Conservation (phyloP, 2,888 invertebrate species). For the Philonicus albiceps region DNA sequence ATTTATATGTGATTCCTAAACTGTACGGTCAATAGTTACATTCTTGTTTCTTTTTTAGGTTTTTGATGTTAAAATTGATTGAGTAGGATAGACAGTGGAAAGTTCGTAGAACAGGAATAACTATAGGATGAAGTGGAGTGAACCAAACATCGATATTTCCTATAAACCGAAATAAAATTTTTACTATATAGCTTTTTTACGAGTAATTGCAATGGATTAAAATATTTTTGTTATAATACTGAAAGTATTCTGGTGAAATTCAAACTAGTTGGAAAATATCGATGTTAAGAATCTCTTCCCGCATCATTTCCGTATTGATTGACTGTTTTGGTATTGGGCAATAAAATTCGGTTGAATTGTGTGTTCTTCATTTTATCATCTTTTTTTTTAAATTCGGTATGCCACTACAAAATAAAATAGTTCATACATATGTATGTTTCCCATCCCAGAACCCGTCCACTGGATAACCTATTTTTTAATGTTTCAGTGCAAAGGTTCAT, state of each 20-base stretch:
- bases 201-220: not conserved
- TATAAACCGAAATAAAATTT: not conserved
- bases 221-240: not conserved
- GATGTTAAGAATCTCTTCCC: not conserved
- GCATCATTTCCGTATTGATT: not conserved
- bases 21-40: not conserved
- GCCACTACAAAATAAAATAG: not conserved
- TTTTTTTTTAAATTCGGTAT: not conserved
- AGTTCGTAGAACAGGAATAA: not conserved
- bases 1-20: slow-evolving; percentile 5
- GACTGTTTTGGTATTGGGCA: not conserved
- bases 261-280: not conserved
- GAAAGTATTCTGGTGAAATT: not conserved
- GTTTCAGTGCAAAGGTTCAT: slow-evolving; percentile 36
- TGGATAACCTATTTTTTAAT: not conserved
- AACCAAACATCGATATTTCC: not conserved
- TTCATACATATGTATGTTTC: not conserved
- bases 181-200: not conserved
- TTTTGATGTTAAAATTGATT: not conserved
- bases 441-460: not conserved
- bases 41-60: not conserved
- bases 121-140: not conserved
- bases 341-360: not conserved
- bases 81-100: not conserved
- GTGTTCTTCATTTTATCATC: too few relatives aligned